A percentile compares a stretch with the other conserved stretches of the same genome.
These are phyloP conservation scores for Polydrusus cervinus DNA, from an alignment of 2,888 invertebrate genomes.

Conservation along the genomic window DNA sequence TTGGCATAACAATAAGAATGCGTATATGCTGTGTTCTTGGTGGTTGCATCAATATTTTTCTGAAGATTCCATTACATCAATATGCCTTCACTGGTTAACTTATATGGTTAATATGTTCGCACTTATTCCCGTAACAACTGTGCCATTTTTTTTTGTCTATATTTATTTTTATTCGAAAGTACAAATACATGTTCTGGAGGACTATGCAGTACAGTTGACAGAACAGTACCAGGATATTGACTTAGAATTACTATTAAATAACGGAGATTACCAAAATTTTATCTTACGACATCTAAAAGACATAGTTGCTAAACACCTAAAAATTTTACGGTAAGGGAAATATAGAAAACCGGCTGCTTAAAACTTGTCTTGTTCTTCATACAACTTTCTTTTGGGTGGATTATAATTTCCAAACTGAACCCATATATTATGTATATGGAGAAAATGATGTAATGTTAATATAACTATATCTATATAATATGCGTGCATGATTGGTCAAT, in stretches of 20 bases:
- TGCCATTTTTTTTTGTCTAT: not conserved
- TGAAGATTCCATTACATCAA: not conserved
- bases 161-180: not conserved
- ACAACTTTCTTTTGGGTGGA: too few species aligned
- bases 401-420: too few species aligned
- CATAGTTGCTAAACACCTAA: not conserved
- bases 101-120: not conserved
- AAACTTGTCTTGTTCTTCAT: too few species aligned
- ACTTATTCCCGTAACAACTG: not conserved
- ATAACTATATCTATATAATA: too few species aligned
- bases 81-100: not conserved
- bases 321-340: constrained; percentile 14
- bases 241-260: not conserved
- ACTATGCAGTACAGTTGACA: not conserved
- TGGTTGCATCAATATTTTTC: constrained; percentile 2
- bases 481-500: too few species aligned
- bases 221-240: not conserved
- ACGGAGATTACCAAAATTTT: not conserved
- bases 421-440: too few species aligned
- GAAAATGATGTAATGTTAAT: too few species aligned
- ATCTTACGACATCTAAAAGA: not conserved
- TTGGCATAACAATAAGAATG: constrained; percentile 6
- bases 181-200: not conserved
- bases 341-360: not conserved
- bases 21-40: not conserved